Percentiles rank a stretch among this genome's conserved stretches.
Conservation (phyloP, 1,140 invertebrate species). For the Drosophila repletoides region DNA sequence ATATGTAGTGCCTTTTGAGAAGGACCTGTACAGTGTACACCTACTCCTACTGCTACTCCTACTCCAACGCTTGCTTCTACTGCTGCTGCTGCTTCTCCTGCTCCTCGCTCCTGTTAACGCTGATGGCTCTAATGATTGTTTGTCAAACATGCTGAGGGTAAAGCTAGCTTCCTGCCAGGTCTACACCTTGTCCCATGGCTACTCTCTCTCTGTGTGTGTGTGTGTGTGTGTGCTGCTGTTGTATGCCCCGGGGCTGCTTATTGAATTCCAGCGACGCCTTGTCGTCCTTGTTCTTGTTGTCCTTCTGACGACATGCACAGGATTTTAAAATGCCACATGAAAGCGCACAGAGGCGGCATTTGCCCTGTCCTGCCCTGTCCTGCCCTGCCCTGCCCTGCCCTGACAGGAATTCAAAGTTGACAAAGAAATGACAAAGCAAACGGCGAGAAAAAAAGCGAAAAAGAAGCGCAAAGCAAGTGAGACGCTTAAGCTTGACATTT, state of each 20-base stretch:
- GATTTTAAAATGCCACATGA: conserved; percentile 76
- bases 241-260: conserved; percentile 47
- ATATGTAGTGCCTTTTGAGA: conserved; percentile 50
- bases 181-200: conserved; percentile 17
- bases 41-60: conserved; percentile 5
- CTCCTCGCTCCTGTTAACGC: conserved; percentile 11
- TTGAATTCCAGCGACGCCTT: conserved; percentile 59
- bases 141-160: conserved; percentile 59
- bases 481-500: conserved; percentile 70
- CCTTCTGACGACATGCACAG: conserved; percentile 63
- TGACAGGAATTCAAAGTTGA: conserved; percentile 73
- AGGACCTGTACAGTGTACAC: no score
- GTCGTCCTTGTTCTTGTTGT: conserved; percentile 31
- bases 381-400: no score
- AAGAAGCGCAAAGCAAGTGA: conserved; percentile 34
- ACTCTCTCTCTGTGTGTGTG: not conserved
- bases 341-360: conserved; percentile 55
- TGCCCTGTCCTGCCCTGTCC: no score
- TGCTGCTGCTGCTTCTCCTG: not conserved
- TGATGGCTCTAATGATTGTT: conserved; percentile 77
- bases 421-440: conserved; percentile 71
- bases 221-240: not conserved
- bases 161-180: conserved; percentile 17
- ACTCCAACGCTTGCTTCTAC: not conserved
- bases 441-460: conserved; percentile 22